Conservation (phyloP, 2,113 vertebrate species). For the Phasianus colchicus region DNA sequence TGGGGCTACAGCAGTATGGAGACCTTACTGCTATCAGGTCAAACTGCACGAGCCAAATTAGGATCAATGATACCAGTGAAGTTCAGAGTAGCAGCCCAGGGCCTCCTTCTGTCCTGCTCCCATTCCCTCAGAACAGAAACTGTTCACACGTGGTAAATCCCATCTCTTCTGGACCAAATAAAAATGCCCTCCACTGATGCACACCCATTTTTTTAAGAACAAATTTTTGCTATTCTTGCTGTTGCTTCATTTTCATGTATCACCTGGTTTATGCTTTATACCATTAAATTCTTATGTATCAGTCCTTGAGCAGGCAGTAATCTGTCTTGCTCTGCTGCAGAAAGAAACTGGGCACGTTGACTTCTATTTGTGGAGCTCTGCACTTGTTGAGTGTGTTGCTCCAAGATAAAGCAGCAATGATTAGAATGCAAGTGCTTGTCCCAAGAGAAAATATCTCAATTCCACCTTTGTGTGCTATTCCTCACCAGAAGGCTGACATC, state of each 20-base stretch:
- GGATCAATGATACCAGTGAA: rapidly evolving
- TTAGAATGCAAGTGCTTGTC: slow-evolving; percentile 17
- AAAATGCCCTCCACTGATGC: background rate
- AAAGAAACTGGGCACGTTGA: background rate
- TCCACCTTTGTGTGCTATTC: background rate
- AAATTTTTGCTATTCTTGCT: background rate
- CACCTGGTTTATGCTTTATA: background rate
- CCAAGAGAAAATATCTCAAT: background rate
- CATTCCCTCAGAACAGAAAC: background rate
- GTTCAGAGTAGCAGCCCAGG: background rate
- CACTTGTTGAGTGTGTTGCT: background rate
- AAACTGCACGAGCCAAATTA: background rate
- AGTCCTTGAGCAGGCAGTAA: background rate
- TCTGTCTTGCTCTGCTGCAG: background rate
- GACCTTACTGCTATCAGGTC: background rate
- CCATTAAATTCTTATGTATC: background rate
- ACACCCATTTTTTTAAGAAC: background rate
- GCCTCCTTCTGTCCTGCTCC: rapidly evolving
- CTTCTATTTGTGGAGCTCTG: background rate
- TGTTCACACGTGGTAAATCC: background rate
- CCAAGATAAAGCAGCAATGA: slow-evolving; percentile 19
- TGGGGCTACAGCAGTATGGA: background rate
- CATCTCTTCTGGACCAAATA: background rate
- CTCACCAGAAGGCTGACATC: background rate
- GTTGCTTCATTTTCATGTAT: background rate